Base-by-base conservation (phyloP, 2,888 invertebrate species). In the Galerucella calmariensis region DNA sequence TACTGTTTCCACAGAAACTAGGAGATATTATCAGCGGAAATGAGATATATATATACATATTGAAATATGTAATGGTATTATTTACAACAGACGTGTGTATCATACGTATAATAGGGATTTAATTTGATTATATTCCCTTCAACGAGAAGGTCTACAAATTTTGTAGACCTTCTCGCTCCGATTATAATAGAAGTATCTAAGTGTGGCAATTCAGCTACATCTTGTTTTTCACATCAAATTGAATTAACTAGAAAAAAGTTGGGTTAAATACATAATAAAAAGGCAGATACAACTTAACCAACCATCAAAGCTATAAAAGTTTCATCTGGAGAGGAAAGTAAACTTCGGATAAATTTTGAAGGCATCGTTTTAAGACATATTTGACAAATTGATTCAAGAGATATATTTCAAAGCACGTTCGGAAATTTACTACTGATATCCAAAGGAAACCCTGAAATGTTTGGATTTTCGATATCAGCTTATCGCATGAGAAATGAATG, bases 331-430 rank as follows among this genome's bases (percentile, higher is more conserved):
- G 66, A 46, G 62, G 2, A 72, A 67, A 72, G 72, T 72, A 67
- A 72, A 72, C 72, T 72, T 66, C 63, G 46, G 46, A 67, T 58
- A 65, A 58, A 24, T 72, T 72, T 72, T 59, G 51, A 51, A 48
- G 59, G 48, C 27, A 67, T 72, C 72, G 59, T 59, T 72, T 72
- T 48, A 59, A 72, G 66, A 59, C 66, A 59, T 67, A 72, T 72
- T 72, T 72, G 72, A 72, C 72, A 72, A 72, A 72, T 72, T 72
- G 72, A 72, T 72, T 72, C 72, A 48, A 51, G 20, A 59, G 72
- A 72, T 72, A 72, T 72, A 72, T 72, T 72, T 72, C 72, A 58
- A 72, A 72, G 72, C 72, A 72, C 72, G 72, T 67, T 72, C 72
- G 59, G 66, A 67, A 72, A 72, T 72, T 72, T 72, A 67, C 66